Evolutionary conservation across 2,888 invertebrate species (phyloP), one percentile per base, ranked within the genome.

Genomic region (Phoronis australis): DNA sequence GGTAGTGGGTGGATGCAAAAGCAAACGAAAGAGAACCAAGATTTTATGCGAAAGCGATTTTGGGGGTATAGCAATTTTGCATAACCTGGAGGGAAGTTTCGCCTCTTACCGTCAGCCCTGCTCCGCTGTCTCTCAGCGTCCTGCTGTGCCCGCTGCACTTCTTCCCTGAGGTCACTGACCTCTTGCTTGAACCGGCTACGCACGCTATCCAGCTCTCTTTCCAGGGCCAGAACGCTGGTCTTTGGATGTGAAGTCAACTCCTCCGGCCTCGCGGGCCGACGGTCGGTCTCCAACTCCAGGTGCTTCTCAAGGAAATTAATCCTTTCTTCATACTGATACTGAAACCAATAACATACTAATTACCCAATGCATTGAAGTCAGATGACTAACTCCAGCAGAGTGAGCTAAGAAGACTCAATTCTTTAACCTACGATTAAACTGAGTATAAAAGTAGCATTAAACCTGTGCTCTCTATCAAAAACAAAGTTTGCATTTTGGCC

Each of bases 281-380:
- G 66, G 23, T 60, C 59, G 48, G 59, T 63, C 43, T 68, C 65
- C 9, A 65, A n/a, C 35, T 63, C 52, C 50, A 71, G 42, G 57
- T 69, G 68, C 4, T 53, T 43, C 52, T 74, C 73, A 37, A 74
- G 51, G 44, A 69, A 66, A 25, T 62, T 55, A 39, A 73, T 68
- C 26, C 70, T 60, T 20, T 71, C 71, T 45, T 75, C 73, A 61
- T 66, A 75, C 55, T 73, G 68, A 37, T 67, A 45, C 73, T 74
- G 52, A 31, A 31, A 31, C n/a, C n/a, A n/a, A n/a, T n/a, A n/a
- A n/a, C n/a, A n/a, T n/a, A n/a, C n/a, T n/a, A n/a, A n/a, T n/a
- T n/a, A n/a, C n/a, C n/a, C n/a, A n/a, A n/a, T n/a, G n/a, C n/a
- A n/a, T n/a, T n/a, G n/a, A n/a, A n/a, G n/a, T n/a, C n/a, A n/a